Conservation (phyloP, 1,140 invertebrate genomes). For the Drosophila mojavensis region DNA sequence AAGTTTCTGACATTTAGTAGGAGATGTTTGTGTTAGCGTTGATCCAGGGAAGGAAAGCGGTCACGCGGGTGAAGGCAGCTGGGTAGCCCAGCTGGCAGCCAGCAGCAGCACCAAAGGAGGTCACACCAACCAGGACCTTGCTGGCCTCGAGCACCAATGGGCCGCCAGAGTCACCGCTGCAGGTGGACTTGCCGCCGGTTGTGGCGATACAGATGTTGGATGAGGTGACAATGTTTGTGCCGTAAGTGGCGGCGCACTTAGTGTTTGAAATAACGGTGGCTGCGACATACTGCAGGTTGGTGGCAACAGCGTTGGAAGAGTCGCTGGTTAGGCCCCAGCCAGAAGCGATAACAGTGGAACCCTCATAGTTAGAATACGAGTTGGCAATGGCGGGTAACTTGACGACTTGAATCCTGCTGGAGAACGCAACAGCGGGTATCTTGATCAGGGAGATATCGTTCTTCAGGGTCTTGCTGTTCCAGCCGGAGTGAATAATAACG, state of each 20-base stretch:
- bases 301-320: constrained; percentile 33
- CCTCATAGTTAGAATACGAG: constrained; percentile 66
- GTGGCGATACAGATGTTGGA: constrained; percentile 48
- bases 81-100: constrained; percentile 85
- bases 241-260: constrained; percentile 48
- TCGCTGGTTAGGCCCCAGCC: constrained; percentile 70
- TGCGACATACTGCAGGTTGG: constrained; percentile 27
- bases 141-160: constrained; percentile 71
- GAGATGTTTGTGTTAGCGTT: constrained; percentile 50
- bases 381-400: constrained; percentile 45
- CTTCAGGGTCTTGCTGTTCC: constrained; percentile 51
- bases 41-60: constrained; percentile 86
- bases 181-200: constrained; percentile 47
- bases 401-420: constrained; percentile 36
- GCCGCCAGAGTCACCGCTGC: constrained; percentile 85
- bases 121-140: constrained; percentile 84
- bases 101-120: constrained; percentile 85
- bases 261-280: constrained; percentile 51
- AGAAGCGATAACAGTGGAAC: constrained; percentile 53
- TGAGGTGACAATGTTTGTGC: constrained; percentile 56
- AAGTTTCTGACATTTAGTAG: constrained; percentile 44
- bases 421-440: constrained; percentile 41
- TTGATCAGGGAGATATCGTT: constrained; percentile 77
- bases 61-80: constrained; percentile 85
- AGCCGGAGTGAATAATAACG: constrained; percentile 62